phyloP scores from a whole-genome alignment of 2,797 vertebrate genomes.

The Allobates femoralis region DNA sequence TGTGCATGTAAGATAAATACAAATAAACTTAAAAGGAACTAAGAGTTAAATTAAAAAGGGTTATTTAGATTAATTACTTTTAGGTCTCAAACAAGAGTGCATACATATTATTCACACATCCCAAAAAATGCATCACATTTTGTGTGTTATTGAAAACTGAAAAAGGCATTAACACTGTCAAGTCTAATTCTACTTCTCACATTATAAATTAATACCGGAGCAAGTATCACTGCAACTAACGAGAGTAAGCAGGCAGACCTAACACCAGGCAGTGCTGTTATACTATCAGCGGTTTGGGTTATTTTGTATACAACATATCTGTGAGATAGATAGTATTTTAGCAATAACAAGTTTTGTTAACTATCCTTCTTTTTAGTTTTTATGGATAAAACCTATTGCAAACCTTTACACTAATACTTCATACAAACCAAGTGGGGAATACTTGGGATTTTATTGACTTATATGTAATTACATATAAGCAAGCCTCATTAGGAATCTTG shows the following conservation, averaged over 20 bases:
- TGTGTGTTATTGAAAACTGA: not conserved
- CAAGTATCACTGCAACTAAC: not conserved
- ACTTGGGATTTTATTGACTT: not conserved
- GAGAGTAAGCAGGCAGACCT: not conserved
- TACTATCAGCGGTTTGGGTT: not conserved
- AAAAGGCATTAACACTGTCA: not conserved
- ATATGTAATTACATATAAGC: slow-evolving; percentile 6
- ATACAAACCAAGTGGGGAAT: not conserved
- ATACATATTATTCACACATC: not conserved
- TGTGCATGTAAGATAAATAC: too few species aligned
- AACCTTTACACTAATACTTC: not conserved
- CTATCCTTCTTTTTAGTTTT: not conserved
- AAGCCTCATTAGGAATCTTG: not conserved
- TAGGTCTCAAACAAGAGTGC: not conserved
- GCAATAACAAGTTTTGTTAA: too few species aligned
- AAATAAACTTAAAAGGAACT: too few species aligned
- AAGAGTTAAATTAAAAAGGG: too few species aligned
- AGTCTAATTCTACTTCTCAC: not conserved
- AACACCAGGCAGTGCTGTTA: not conserved
- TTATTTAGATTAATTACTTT: not conserved
- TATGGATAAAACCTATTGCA: not conserved
- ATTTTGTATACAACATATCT: not conserved
- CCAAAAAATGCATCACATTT: not conserved
- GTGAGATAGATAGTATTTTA: too few species aligned
- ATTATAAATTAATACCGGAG: not conserved